phyloP scores from a whole-genome alignment of 2,888 invertebrate genomes.

The Volucella inanis region DNA sequence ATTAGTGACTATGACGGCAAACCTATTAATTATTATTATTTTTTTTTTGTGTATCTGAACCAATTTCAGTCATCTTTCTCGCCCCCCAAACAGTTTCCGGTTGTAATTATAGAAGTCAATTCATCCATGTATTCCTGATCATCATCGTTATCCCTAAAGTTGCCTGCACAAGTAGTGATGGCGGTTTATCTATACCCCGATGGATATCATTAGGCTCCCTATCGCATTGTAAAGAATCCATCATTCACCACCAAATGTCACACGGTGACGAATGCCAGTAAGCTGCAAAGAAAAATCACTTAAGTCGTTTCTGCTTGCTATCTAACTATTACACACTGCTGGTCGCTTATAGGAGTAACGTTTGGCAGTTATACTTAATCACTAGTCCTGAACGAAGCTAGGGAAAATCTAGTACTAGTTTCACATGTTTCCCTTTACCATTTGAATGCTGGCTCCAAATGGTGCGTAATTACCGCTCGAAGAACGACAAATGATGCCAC shows the following conservation, averaged over 20 bases:
- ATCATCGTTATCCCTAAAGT: slow-evolving; percentile 64
- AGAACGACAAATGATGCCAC: slow-evolving; percentile 74
- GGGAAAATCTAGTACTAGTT: not conserved
- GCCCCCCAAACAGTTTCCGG: slow-evolving; percentile 17
- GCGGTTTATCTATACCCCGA: not conserved
- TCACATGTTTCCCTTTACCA: slow-evolving; percentile 14
- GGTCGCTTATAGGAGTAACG: not conserved
- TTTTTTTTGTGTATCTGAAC: not conserved
- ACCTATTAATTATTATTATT: too few relatives aligned
- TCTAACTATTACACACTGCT: slow-evolving; percentile 10
- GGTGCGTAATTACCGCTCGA: slow-evolving; percentile 74
- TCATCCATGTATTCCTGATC: slow-evolving; percentile 49
- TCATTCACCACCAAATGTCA: slow-evolving; percentile 70
- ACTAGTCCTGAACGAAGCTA: slow-evolving; percentile 49
- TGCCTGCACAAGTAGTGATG: slow-evolving; percentile 36
- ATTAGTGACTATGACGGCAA: too few relatives aligned
- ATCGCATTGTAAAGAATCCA: slow-evolving; percentile 61
- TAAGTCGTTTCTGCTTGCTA: slow-evolving; percentile 32
- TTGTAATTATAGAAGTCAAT: slow-evolving; percentile 72
- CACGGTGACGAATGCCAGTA: slow-evolving; percentile 60
- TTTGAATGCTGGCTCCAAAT: slow-evolving; percentile 59
- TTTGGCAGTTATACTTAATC: slow-evolving; percentile 65
- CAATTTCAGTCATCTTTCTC: not conserved
- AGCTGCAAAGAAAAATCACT: slow-evolving; percentile 70
- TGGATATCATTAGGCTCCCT: slow-evolving; percentile 52